Conservation (phyloP, 2,113 vertebrate species). For the Gadus macrocephalus region DNA sequence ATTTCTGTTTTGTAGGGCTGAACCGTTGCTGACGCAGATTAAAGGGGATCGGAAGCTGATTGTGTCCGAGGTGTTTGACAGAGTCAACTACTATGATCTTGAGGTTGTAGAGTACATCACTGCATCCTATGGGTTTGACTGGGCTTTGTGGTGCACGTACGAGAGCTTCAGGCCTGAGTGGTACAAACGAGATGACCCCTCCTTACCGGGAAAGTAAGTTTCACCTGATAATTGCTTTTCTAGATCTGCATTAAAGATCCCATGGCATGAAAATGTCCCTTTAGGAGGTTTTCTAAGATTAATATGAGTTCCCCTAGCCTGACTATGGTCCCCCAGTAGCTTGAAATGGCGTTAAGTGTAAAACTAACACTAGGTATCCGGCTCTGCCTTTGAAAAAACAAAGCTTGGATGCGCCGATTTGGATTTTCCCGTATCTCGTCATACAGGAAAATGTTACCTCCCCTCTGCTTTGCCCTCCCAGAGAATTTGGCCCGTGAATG, state of each 20-base stretch:
- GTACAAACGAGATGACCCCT: constrained; percentile 49
- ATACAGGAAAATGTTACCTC: no score
- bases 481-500: no score
- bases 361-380: no score
- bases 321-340: no score
- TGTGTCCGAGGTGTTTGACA: constrained; percentile 65
- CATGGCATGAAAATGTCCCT: no score
- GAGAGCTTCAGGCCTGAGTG: constrained; percentile 60
- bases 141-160: constrained; percentile 71
- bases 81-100: constrained; percentile 58
- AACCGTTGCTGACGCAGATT: constrained; percentile 67
- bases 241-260: background rate
- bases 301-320: no score
- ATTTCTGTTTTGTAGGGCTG: constrained; percentile 49
- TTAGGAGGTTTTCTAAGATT: no score
- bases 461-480: no score
- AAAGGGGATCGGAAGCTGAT: constrained; percentile 62
- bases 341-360: no score
- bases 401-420: no score
- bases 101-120: constrained; percentile 22
- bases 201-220: constrained; percentile 70
- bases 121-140: constrained; percentile 61
- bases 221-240: background rate
- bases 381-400: no score
- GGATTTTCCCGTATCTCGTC: no score